Percentiles rank a stretch among this genome's conserved stretches.
These are phyloP conservation scores for Ciconia maguari DNA, from an alignment of 2,113 vertebrate species.

Conservation along the genomic window DNA sequence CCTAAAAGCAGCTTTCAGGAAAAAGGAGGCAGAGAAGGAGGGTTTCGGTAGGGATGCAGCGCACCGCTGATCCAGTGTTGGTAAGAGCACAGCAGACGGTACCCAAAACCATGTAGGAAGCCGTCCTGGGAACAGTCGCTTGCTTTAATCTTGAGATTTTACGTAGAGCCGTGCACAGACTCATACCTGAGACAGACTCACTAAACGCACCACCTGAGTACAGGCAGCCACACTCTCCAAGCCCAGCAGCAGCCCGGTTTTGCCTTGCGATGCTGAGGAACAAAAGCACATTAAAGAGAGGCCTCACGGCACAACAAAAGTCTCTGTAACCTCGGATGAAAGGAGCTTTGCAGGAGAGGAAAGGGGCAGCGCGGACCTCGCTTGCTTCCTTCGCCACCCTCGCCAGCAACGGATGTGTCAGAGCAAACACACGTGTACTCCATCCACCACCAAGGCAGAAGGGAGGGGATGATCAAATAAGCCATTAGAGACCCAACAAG, in stretches of 20 bases:
- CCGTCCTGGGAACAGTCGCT: fast-evolving
- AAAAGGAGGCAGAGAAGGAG: not conserved
- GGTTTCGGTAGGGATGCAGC: not conserved
- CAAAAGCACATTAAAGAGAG: not conserved
- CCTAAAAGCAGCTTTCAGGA: not conserved
- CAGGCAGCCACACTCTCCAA: fast-evolving
- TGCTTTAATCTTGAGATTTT: not conserved
- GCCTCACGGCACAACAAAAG: fast-evolving
- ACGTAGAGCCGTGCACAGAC: not conserved
- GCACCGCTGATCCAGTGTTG: fast-evolving
- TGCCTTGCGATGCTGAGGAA: not conserved
- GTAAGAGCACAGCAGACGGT: not conserved
- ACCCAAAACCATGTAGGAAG: not conserved
- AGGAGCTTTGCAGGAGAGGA: not conserved
- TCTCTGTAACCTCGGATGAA: not conserved
- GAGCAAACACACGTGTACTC: not conserved
- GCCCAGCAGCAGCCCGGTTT: not conserved
- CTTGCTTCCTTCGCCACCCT: not conserved
- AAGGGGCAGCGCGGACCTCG: fast-evolving
- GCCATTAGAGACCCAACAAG: not conserved
- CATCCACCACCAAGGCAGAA: not conserved
- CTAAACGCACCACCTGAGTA: not conserved
- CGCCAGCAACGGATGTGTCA: fast-evolving
- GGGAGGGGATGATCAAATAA: not conserved
- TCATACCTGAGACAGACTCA: not conserved